Evolutionary conservation across 35 echinoderm and acorn worm genomes (phyloP), one percentile per base, ranked within the genome.

Genomic region (Amphiura filiformis): DNA sequence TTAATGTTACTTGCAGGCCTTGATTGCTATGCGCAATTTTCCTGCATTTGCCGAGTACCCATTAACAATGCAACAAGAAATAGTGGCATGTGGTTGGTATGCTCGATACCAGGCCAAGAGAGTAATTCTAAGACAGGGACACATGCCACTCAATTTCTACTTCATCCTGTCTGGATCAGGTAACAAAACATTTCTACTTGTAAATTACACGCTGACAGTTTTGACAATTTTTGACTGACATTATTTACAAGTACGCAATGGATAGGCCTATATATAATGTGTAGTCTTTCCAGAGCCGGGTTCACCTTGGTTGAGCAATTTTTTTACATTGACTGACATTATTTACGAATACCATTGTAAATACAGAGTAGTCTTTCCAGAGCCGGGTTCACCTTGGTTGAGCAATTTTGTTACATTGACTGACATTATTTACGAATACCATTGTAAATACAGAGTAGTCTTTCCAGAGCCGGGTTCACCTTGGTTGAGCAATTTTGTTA

Each of bases 141-240:
- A 97, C 35, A 57, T 80, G 81, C 91, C 95, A 12, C 41, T 82
- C 1, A 91, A 91, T 57, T 97, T 93, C 86, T 97, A 97, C 81
- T 97, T 97, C 86, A 93, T 97, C n/a, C 76, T 97, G 17, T 90
- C 95, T 38, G 95, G 95, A n/a, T 97, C 95, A 91, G 95, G 95
- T 97, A 93, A 32, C 61, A 31, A 57, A 26, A 39, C 31, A n/a
- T n/a, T n/a, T n/a, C n/a, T n/a, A n/a, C 28, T 22, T 76, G 28
- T n/a, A 76, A 5, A 2, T n/a, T n/a, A n/a, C n/a, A 61, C 56
- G 13, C n/a, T 61, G 13, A n/a, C 13, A n/a, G 13, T 15, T 15
- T 15, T 13, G 13, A 61, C n/a, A n/a, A 13, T 13, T 61, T 61
- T 15, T 13, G 13, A 61, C 13, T 61, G 56, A 61, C 13, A 61